Evolutionary conservation across 2,797 vertebrate species (phyloP).

Genomic region (Crocodylus rhombifer): DNA sequence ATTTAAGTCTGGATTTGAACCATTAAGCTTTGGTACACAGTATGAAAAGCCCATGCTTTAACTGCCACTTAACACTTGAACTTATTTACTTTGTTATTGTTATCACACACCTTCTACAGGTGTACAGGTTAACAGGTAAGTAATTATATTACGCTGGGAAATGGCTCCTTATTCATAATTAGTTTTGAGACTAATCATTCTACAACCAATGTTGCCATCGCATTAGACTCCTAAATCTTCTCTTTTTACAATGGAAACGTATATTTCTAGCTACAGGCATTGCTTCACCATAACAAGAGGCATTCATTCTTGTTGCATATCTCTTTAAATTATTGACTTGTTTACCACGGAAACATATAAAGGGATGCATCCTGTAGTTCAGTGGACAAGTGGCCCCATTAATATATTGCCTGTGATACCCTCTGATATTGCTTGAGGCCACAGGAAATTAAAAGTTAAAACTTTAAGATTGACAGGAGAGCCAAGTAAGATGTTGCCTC

Average conservation of each 20-base stretch:
- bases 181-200: not conserved
- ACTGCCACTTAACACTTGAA: not conserved
- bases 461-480: too few relatives aligned
- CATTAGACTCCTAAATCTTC: not conserved
- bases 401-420: too few relatives aligned
- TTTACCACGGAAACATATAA: not conserved
- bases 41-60: constrained; percentile 21
- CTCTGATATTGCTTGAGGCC: too few relatives aligned
- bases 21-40: not conserved
- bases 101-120: not conserved
- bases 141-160: not conserved
- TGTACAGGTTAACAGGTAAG: not conserved
- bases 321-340: not conserved
- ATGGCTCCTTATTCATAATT: not conserved
- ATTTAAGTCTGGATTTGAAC: constrained; percentile 32
- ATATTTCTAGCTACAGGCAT: not conserved
- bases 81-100: constrained; percentile 28
- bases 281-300: not conserved
- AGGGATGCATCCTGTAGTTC: not conserved
- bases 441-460: too few relatives aligned
- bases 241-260: not conserved
- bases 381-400: too few relatives aligned
- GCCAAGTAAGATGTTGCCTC: too few relatives aligned
- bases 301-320: not conserved
- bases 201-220: not conserved